Evolutionary conservation across 1,140 invertebrate genomes (phyloP), one percentile per base, ranked within the genome.

Genomic region (Temnothorax nylanderi): DNA sequence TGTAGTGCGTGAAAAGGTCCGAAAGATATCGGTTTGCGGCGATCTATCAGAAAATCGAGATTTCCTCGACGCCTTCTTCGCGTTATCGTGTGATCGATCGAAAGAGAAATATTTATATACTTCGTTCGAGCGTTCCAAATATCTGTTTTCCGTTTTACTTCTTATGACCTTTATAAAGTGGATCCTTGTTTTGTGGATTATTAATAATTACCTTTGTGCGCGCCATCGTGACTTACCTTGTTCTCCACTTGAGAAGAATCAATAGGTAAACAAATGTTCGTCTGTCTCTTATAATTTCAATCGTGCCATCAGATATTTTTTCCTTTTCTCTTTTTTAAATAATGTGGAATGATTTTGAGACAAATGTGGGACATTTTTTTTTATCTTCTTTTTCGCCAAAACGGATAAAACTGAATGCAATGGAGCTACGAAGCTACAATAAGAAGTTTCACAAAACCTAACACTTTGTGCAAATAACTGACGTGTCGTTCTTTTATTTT

Each of bases 1-100:
- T 90, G 89, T 89, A 90, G 81, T 44, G 74, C 51, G 60, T 41
- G 32, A 49, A 49, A 11, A 26, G 58, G 44, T 56, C 54, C 51
- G 51, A 89, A 88, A 91, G 76, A 49, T 47, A 47, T 88, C 67
- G 47, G 54, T 85, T 56, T 13, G 5, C 72, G 41, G 13, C 11
- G 56, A 58, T 3, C 21, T n/a, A 64, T 69, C 41, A 41, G 26
- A 41, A 69, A 69, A 69, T 32, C 18, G 58, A 3, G 13, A 18
- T 16, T 51, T 8, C n/a, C 3, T 62, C n/a, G 41, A 26, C 26
- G 37, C 3, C 37, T 6, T 5, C 37, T 41, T 41, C 37, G 37
- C 37, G 37, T 6, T 0, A 41, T 41, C 26, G 26, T 26, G 26
- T 26, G 26, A 26, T 26, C 26, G 1, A 26, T 26, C 26, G 26